Conservation (phyloP, 2,888 invertebrate species). For the Pomacea canaliculata region DNA sequence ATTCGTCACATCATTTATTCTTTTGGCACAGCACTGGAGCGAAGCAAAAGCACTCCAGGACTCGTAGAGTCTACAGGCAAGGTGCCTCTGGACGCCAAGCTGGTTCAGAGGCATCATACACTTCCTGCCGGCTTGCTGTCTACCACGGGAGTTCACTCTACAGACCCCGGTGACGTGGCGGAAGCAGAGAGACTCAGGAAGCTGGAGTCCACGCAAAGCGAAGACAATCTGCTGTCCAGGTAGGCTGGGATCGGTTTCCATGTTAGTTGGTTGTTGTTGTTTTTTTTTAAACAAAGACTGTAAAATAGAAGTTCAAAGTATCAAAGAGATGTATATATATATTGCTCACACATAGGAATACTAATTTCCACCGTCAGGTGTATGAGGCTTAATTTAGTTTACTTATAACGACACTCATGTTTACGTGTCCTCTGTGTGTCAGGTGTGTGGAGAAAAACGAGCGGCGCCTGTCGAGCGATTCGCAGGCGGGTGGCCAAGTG, state of each 20-base stretch:
- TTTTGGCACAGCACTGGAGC: slow-evolving; percentile 7
- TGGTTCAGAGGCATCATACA: slow-evolving; percentile 55
- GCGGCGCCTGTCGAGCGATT: slow-evolving; percentile 42
- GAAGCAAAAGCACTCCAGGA: slow-evolving; percentile 93
- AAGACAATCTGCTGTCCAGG: slow-evolving; percentile 35
- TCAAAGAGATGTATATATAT: too few species aligned
- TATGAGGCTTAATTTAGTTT: too few species aligned
- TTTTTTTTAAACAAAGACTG: too few species aligned
- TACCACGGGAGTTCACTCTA: slow-evolving; percentile 20
- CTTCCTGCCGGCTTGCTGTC: slow-evolving; percentile 51
- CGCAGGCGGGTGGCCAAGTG: slow-evolving; percentile 30
- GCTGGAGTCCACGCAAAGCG: slow-evolving; percentile 37
- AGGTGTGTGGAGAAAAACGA: slow-evolving; percentile 29
- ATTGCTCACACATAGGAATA: too few species aligned
- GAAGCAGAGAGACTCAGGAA: slow-evolving; percentile 15
- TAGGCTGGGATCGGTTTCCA: neutral
- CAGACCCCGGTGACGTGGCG: slow-evolving; percentile 21
- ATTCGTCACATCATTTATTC: too few species aligned
- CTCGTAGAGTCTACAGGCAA: slow-evolving; percentile 93
- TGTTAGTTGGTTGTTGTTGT: neutral
- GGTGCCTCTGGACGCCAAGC: slow-evolving; percentile 74
- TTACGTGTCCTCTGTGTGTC: neutral
- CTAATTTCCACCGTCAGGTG: too few species aligned
- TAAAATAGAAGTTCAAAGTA: too few species aligned
- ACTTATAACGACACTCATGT: too few species aligned